Base-by-base conservation (phyloP, 2,888 invertebrate genomes). In the Stegophylla sp. region DNA sequence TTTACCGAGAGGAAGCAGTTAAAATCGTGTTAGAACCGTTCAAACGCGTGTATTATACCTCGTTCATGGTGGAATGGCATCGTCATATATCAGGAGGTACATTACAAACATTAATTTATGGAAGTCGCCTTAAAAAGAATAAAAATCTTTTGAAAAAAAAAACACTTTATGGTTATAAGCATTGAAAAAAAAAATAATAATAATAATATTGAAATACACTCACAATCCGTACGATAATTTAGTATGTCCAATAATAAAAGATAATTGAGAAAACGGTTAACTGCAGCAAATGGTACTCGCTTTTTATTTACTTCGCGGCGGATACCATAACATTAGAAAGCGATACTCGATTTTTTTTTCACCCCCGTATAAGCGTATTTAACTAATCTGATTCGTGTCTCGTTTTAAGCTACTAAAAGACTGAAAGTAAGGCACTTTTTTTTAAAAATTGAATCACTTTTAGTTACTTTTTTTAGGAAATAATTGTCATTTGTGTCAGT, bases 191-290 rank as follows among this genome's bases (percentile, higher is more conserved):
- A 73, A n/a, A n/a, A n/a, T n/a, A n/a, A n/a, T n/a, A n/a, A n/a
- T n/a, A n/a, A n/a, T n/a, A n/a, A 13, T 43, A 61, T n/a, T 53
- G 43, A 17, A 43, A 23, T 51, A 20, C 51, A 17, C 69, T 69
- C 28, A 26, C n/a, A 34, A 15, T 53, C 23, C 17, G n/a, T n/a
- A 48, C 20, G 15, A 48, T 13, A 61, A 10, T 45, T n/a, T n/a
- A n/a, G n/a, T n/a, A 26, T n/a, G n/a, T 26, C 41, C 15, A 61
- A 61, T 59, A 59, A 73, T 73, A 45, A 61, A 61, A 61, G 59
- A 73, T 73, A 73, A 73, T 63, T 48, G 61, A 45, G 61, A 48
- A n/a, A n/a, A 74, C n/a, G 28, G 41, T 74, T 45, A 48, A 61
- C 61, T 34, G 12, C 23, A 73, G 12, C 23, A 73, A 43, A 28